Conservation (phyloP, 2,113 vertebrate genomes). For the Orcinus orca region DNA sequence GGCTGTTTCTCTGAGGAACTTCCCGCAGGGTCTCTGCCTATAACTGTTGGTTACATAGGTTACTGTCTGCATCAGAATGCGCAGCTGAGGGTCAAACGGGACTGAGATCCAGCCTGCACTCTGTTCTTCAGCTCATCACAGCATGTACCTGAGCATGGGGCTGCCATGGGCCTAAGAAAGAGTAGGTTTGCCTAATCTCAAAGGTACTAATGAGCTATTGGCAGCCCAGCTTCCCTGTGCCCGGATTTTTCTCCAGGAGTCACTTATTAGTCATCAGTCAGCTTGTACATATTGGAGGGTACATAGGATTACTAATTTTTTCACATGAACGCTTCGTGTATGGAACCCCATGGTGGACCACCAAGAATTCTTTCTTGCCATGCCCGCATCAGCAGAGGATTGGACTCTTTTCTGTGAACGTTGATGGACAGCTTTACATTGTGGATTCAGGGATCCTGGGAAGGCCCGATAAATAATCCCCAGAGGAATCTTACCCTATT, state of each 20-base stretch:
- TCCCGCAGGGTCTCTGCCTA: neutral
- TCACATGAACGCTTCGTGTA: neutral
- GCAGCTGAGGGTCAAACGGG: neutral
- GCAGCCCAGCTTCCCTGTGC: neutral
- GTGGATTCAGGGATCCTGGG: neutral
- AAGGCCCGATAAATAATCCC: neutral
- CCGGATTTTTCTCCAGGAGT: neutral
- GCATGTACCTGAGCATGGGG: neutral
- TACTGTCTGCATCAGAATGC: neutral
- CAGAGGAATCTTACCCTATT: conserved; percentile 11
- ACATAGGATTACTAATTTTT: neutral
- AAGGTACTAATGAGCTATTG: neutral
- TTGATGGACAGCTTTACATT: neutral
- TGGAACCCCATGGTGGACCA: neutral
- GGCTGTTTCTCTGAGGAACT: neutral
- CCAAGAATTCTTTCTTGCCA: neutral
- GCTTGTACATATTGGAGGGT: neutral
- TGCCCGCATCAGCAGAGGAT: neutral
- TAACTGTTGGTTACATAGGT: neutral
- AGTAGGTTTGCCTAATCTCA: neutral
- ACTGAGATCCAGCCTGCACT: neutral
- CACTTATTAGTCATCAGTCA: neutral
- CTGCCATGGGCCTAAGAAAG: neutral
- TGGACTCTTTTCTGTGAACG: neutral
- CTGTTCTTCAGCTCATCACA: neutral